phyloP scores from a whole-genome alignment of 2,888 invertebrate species.

The Macrosiphum euphorbiae region DNA sequence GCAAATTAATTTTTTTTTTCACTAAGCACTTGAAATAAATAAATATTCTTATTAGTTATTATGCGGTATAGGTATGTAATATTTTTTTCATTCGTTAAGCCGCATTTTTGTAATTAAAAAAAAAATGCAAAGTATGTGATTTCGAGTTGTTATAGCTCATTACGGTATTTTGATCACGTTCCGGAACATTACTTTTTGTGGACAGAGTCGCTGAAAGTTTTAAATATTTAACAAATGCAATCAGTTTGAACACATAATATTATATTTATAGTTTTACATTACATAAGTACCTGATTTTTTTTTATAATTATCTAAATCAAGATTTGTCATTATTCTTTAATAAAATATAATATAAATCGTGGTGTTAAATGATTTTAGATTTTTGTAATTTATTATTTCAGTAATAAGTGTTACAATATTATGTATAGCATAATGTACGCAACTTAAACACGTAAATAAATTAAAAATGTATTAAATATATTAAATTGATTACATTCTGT shows the following conservation, averaged over 20 bases:
- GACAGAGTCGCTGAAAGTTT: not conserved
- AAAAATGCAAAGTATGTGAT: not conserved
- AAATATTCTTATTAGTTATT: not conserved
- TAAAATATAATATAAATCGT: not conserved
- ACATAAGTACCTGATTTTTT: not conserved
- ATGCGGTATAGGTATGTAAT: not conserved
- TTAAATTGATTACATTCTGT: not conserved
- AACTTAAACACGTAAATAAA: not conserved
- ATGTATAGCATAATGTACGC: not conserved
- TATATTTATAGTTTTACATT: not conserved
- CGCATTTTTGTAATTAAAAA: slow-evolving; percentile 16
- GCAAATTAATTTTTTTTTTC: not conserved
- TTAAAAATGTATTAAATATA: not conserved
- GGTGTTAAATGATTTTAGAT: not conserved
- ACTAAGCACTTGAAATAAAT: not conserved
- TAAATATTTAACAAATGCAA: not conserved
- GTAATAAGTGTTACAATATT: not conserved
- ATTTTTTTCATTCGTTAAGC: not conserved
- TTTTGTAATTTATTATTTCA: not conserved
- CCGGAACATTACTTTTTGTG: slow-evolving; percentile 28
- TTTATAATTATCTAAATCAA: not conserved
- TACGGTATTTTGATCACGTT: slow-evolving; percentile 35
- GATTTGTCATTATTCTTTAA: not conserved
- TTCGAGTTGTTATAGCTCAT: not conserved
- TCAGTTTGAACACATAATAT: not conserved